phyloP scores from a whole-genome alignment of 1,140 invertebrate genomes.

The Leucophenga varia region DNA sequence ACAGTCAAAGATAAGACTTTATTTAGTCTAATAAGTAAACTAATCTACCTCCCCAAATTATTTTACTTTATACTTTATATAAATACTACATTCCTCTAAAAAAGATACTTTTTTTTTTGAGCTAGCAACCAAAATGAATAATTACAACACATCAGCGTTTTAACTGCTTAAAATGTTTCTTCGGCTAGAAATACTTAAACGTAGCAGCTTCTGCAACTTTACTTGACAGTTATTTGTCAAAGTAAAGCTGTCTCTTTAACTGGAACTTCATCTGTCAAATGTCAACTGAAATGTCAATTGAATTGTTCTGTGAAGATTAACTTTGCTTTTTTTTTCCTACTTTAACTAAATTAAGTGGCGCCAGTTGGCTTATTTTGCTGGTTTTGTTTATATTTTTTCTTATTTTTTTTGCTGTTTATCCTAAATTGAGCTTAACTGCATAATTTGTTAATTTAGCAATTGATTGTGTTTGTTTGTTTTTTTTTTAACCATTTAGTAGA shows the following conservation, averaged over 20 bases:
- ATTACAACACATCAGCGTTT: slow-evolving; percentile 40
- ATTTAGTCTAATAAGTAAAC: too few relatives aligned
- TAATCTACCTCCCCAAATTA: too few relatives aligned
- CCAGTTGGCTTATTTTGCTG: slow-evolving; percentile 7
- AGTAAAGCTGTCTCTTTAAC: not conserved
- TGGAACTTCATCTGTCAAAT: slow-evolving; percentile 49
- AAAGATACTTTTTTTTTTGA: slow-evolving; percentile 15
- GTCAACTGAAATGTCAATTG: slow-evolving; percentile 22
- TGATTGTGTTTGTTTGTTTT: slow-evolving; percentile 12
- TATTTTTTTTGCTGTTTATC: too few relatives aligned
- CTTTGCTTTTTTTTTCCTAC: slow-evolving; percentile 21
- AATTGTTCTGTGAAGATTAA: not conserved
- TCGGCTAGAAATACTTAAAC: too few relatives aligned
- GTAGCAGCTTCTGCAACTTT: too few relatives aligned
- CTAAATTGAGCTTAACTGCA: too few relatives aligned
- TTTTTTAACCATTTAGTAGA: slow-evolving; percentile 13
- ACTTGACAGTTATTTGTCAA: not conserved
- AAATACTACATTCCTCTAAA: too few relatives aligned
- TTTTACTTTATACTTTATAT: too few relatives aligned
- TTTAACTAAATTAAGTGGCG: slow-evolving; percentile 50
- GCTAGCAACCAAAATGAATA: too few relatives aligned
- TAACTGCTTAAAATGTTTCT: slow-evolving; percentile 34
- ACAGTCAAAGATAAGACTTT: too few relatives aligned
- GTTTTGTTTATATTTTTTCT: slow-evolving; percentile 28
- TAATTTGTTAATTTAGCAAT: slow-evolving; percentile 54